Conservation (phyloP, 2,888 invertebrate species). For the Eudemis profundana region DNA sequence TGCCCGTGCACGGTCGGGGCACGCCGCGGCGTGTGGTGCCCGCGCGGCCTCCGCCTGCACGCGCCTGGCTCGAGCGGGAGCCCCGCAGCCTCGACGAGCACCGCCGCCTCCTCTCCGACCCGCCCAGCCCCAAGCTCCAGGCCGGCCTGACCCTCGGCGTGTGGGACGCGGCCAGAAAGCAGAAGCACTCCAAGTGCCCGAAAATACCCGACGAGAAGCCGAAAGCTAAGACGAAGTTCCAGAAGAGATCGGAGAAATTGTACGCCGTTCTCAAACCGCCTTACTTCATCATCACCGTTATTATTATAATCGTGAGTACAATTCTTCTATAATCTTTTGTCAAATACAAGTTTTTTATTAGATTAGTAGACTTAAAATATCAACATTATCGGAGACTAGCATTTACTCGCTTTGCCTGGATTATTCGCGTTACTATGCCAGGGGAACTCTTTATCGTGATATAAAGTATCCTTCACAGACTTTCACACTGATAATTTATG, state of each 20-base stretch:
- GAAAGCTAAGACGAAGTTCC: slow-evolving; percentile 64
- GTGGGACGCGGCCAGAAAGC: slow-evolving; percentile 53
- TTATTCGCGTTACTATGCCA: too few species aligned
- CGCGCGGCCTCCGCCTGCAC: slow-evolving; percentile 54
- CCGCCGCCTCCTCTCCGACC: slow-evolving; percentile 60
- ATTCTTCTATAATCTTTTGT: neutral
- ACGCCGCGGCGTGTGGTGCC: slow-evolving; percentile 53
- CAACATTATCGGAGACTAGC: too few species aligned
- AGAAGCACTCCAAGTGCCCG: slow-evolving; percentile 54
- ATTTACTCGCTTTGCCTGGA: too few species aligned
- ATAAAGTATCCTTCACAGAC: too few species aligned
- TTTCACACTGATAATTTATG: too few species aligned
- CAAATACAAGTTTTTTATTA: neutral
- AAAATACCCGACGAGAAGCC: slow-evolving; percentile 50
- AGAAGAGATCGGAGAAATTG: slow-evolving; percentile 69
- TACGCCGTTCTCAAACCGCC: slow-evolving; percentile 70
- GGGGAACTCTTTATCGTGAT: too few species aligned
- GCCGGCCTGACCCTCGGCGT: slow-evolving; percentile 68
- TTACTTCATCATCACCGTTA: slow-evolving; percentile 74
- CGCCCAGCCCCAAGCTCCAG: slow-evolving; percentile 56
- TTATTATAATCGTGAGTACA: slow-evolving; percentile 71
- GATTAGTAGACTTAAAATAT: too few species aligned
- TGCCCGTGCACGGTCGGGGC: slow-evolving; percentile 51
- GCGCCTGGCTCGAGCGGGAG: slow-evolving; percentile 72
- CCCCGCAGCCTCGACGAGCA: slow-evolving; percentile 68